phyloP scores from a whole-genome alignment of 2,888 invertebrate genomes.

The Thecocarcelia acutangulata region DNA sequence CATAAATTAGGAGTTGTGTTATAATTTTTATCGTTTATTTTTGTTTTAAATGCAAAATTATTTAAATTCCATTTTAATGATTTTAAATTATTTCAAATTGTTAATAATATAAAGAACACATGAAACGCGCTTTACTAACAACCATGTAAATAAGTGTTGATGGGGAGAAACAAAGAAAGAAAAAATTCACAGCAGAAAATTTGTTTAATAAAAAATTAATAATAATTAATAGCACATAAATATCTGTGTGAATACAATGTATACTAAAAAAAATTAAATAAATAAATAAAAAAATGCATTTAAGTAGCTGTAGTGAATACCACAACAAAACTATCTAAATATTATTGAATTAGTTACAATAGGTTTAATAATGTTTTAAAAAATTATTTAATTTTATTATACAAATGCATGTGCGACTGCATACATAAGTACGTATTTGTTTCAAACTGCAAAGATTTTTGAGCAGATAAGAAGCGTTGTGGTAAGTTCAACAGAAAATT shows the following conservation, averaged over 20 bases:
- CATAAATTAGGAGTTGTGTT: slow-evolving; percentile 27
- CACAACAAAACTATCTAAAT: too few relatives aligned
- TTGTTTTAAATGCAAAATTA: slow-evolving; percentile 35
- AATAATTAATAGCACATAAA: neutral
- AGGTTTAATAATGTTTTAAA: too few relatives aligned
- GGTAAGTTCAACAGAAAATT: slow-evolving; percentile 23
- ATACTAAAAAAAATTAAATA: neutral
- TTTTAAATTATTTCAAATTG: slow-evolving; percentile 28
- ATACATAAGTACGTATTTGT: too few relatives aligned
- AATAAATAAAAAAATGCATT: too few relatives aligned
- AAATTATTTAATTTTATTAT: too few relatives aligned
- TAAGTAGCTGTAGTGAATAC: too few relatives aligned
- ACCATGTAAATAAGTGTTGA: slow-evolving; percentile 29
- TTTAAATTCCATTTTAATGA: slow-evolving; percentile 30
- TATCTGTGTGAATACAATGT: neutral
- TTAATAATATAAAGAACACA: slow-evolving; percentile 29
- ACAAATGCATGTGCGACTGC: too few relatives aligned
- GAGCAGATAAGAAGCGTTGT: neutral
- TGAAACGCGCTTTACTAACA: slow-evolving; percentile 18
- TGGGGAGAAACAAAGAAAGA: slow-evolving; percentile 1
- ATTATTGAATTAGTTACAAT: too few relatives aligned
- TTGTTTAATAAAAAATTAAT: slow-evolving; percentile 28
- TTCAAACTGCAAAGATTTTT: neutral
- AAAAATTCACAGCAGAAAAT: slow-evolving; percentile 10
- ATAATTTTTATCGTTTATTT: slow-evolving; percentile 47